phyloP scores from a whole-genome alignment of 2,888 invertebrate species.

The Coenonympha glycerion region DNA sequence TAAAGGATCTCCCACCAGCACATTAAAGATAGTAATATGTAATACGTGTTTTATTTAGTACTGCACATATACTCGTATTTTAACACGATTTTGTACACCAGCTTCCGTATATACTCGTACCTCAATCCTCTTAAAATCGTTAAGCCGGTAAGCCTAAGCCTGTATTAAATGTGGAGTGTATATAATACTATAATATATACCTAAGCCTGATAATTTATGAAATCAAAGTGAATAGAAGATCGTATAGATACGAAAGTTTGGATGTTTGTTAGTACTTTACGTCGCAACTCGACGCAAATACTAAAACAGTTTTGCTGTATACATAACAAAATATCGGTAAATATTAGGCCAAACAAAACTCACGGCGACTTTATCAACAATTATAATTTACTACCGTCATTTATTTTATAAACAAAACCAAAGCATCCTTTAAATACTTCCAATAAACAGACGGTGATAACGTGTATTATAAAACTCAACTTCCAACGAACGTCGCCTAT shows the following conservation, averaged over 20 bases:
- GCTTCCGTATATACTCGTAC: not conserved
- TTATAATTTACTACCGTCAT: too few species aligned
- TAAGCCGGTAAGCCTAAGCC: constrained; percentile 1
- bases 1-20: too few species aligned
- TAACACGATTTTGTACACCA: not conserved
- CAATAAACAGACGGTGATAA: not conserved
- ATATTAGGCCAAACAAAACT: too few species aligned
- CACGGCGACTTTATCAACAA: not conserved
- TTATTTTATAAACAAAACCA: too few species aligned
- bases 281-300: too few species aligned
- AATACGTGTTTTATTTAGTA: too few species aligned
- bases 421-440: not conserved
- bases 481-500: constrained; percentile 9
- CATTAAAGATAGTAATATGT: too few species aligned
- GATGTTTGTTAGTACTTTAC: too few species aligned
- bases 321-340: too few species aligned
- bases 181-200: too few species aligned
- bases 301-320: too few species aligned
- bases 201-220: not conserved
- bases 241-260: too few species aligned
- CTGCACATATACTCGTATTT: not conserved
- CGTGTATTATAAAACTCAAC: constrained; percentile 2
- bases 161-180: not conserved
- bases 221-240: not conserved
- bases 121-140: not conserved